Evolutionary conservation across 2,888 invertebrate species (phyloP).

Genomic region (Xanthia icteritia): DNA sequence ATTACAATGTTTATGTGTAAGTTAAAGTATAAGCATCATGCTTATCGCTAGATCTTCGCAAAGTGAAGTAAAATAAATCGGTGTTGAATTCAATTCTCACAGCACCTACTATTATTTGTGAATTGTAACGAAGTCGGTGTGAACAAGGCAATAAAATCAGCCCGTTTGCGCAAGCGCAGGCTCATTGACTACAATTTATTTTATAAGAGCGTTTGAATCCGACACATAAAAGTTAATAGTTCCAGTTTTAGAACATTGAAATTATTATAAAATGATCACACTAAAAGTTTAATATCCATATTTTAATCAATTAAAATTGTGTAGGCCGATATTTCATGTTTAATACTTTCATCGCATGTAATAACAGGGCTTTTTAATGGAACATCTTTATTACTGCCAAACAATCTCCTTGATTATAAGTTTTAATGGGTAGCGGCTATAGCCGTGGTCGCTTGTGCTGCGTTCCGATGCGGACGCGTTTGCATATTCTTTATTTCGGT

Average conservation of each 20-base stretch:
- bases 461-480: too few species aligned
- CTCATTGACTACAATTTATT: slow-evolving; percentile 40
- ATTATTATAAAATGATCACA: slow-evolving; percentile 30
- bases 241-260: slow-evolving; percentile 40
- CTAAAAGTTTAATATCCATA: slow-evolving; percentile 25
- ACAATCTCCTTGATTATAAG: background rate
- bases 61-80: slow-evolving; percentile 33
- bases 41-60: slow-evolving; percentile 43
- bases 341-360: background rate
- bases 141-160: slow-evolving; percentile 58
- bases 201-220: slow-evolving; percentile 45
- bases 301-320: slow-evolving; percentile 51
- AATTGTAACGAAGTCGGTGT: slow-evolving; percentile 42
- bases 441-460: too few species aligned
- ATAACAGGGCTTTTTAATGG: slow-evolving; percentile 16
- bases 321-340: slow-evolving; percentile 5
- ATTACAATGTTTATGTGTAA: slow-evolving; percentile 19
- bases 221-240: slow-evolving; percentile 53
- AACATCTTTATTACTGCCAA: slow-evolving; percentile 17
- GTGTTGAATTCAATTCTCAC: slow-evolving; percentile 42
- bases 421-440: background rate
- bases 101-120: slow-evolving; percentile 49
- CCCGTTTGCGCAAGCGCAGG: slow-evolving; percentile 25
- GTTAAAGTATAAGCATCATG: background rate
- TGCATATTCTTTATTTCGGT: too few species aligned